These are phyloP conservation scores for Drosophila simulans DNA, from an alignment of 1,140 invertebrate species.

Conservation along the genomic window DNA sequence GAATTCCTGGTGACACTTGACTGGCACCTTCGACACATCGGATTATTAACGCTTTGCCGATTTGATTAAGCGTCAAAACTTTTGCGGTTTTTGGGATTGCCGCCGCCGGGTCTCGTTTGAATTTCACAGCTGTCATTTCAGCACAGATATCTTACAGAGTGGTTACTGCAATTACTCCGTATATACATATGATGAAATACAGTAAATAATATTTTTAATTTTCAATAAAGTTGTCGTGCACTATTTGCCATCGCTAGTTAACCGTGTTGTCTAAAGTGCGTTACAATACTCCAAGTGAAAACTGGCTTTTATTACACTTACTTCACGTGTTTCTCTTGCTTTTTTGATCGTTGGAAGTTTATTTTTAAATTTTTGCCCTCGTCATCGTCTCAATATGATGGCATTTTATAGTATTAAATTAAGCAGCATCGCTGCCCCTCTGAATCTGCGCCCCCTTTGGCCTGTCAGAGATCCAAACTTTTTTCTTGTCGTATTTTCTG, in stretches of 20 bases:
- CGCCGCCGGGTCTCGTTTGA: constrained; percentile 50
- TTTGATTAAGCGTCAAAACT: constrained; percentile 71
- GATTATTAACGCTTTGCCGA: constrained; percentile 79
- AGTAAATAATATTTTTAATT: too few species aligned
- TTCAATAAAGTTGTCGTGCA: neutral
- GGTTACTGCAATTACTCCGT: too few species aligned
- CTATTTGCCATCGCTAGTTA: neutral
- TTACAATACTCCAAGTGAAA: constrained; percentile 24
- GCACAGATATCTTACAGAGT: neutral
- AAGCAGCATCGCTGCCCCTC: constrained; percentile 48
- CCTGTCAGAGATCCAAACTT: constrained; percentile 29
- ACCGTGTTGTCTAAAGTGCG: constrained; percentile 28
- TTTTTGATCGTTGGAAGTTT: constrained; percentile 22
- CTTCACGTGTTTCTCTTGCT: constrained; percentile 17
- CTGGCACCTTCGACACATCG: constrained; percentile 55
- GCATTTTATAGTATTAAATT: constrained; percentile 77
- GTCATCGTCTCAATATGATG: constrained; percentile 68
- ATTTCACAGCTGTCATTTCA: constrained; percentile 1
- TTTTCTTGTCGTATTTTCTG: constrained; percentile 73
- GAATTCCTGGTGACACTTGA: constrained; percentile 73
- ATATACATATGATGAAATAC: too few species aligned
- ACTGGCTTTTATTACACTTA: constrained; percentile 18
- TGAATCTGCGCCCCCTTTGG: constrained; percentile 2
- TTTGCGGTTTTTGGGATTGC: constrained; percentile 52
- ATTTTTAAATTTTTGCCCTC: constrained; percentile 47